Evolutionary conservation across 2,888 invertebrate species (phyloP), one percentile per base, ranked within the genome.

Genomic region (Megalurothrips usitatus): DNA sequence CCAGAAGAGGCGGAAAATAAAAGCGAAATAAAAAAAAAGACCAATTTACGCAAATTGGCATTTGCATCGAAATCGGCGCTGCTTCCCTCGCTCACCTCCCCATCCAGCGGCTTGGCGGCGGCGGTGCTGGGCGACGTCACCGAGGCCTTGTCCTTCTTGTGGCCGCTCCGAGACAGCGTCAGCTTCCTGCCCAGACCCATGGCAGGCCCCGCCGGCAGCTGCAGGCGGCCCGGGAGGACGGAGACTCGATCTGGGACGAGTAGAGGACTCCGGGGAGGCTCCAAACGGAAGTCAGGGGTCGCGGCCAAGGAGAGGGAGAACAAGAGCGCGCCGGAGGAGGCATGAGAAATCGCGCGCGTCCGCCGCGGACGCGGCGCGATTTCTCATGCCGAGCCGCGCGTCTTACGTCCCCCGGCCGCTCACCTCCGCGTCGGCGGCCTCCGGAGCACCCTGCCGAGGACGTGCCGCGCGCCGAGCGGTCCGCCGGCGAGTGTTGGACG

Each of bases 221-320:
- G 68, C 1, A 17, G 4, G 52, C 52, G 10, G 52, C 52, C 58
- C 8, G 52, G 52, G 52, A 52, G 58, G 14, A 58, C 58, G 58
- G 19, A 58, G 19, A 43, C 34, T 43, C 34, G 34, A 43, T 43
- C 34, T 43, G 34, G 34, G 6, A 43, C 34, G 34, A 43, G 34
- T 43, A 43, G 34, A 43, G 34, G 2, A 43, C 34, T 43, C 34
- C 34, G 34, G 34, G 6, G 34, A 43, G 6, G 34, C 34, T 43
- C 34, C 3, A 43, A 43, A 43, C 34, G n/a, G n/a, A 43, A 43
- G 34, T 4, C 34, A 43, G 6, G n/a, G n/a, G n/a, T n/a, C n/a
- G n/a, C n/a, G n/a, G 43, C 58, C 63, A 80, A 34, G 28, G 63
- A 63, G 68, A 80, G 80, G 63, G 80, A 80, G 68, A 80, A 63